Percentiles rank a stretch among this genome's conserved stretches.
Evolutionary conservation across 2,113 vertebrate genomes (phyloP).

Genomic region (Nesoenas mayeri): DNA sequence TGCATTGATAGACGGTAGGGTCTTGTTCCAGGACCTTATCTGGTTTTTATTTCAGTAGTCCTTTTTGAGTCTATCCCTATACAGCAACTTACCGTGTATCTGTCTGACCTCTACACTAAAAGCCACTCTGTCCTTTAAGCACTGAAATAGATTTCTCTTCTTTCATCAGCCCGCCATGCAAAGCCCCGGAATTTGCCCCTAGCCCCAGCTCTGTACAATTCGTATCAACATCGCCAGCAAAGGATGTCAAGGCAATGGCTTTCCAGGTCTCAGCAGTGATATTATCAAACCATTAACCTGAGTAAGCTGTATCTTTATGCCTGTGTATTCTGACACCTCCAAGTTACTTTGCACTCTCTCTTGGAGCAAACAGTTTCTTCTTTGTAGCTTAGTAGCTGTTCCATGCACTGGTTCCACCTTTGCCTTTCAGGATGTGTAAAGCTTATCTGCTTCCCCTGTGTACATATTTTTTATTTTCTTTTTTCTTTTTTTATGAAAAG

Average conservation of each 20-base stretch:
- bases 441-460: constrained; percentile 20
- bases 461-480: neutral
- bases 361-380: neutral
- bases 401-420: neutral
- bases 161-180: neutral
- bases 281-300: constrained; percentile 56
- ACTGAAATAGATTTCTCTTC: constrained; percentile 44
- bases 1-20: neutral
- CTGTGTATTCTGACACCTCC: neutral
- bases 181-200: constrained; percentile 10
- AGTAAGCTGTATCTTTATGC: neutral
- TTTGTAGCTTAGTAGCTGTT: neutral
- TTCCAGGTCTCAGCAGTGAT: constrained; percentile 13
- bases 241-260: constrained; percentile 5
- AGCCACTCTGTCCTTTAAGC: constrained; percentile 41
- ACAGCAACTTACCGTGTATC: neutral
- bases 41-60: constrained; percentile 39
- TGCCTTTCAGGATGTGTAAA: neutral
- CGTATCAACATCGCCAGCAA: constrained; percentile 10
- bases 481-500: neutral
- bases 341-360: neutral
- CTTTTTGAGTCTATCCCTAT: neutral
- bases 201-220: neutral
- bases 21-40: constrained; percentile 49
- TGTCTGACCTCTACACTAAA: constrained; percentile 46